A percentile compares a stretch with the other conserved stretches of the same genome.
phyloP scores from a whole-genome alignment of 1,140 invertebrate genomes.

The Drosophila pseudoananassae region DNA sequence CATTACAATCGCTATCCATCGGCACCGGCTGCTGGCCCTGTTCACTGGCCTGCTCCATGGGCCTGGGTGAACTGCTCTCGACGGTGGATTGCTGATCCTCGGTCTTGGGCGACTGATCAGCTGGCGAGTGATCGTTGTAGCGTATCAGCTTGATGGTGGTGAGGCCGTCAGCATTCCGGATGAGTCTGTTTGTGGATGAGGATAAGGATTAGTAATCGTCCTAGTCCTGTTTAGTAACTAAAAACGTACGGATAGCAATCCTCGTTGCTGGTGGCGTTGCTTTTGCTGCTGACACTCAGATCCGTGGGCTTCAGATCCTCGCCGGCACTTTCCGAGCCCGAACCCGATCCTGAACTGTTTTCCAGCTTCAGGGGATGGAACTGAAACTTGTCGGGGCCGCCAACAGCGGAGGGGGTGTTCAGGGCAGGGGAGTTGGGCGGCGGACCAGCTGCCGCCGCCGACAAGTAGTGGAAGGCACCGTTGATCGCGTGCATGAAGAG shows the following conservation, averaged over 20 bases:
- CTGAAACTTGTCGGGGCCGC: constrained; percentile 70
- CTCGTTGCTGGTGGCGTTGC: constrained; percentile 49
- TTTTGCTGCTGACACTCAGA: constrained; percentile 84
- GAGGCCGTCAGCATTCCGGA: constrained; percentile 82
- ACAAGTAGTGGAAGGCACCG: constrained; percentile 80
- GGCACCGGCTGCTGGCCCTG: constrained; percentile 59
- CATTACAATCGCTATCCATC: constrained; percentile 76
- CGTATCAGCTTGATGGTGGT: constrained; percentile 84
- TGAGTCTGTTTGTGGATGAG: constrained; percentile 65
- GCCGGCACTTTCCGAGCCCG: constrained; percentile 53
- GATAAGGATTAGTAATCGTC: constrained; percentile 21
- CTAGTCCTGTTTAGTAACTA: background rate
- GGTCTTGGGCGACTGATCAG: constrained; percentile 54
- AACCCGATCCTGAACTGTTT: constrained; percentile 43
- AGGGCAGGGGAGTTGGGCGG: constrained; percentile 77
- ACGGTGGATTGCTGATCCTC: constrained; percentile 37
- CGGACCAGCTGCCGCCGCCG: constrained; percentile 64
- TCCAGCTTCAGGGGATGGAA: constrained; percentile 80
- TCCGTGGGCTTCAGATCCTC: constrained; percentile 86
- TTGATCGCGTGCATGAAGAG: constrained; percentile 81
- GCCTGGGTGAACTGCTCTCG: constrained; percentile 47
- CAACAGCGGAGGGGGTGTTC: constrained; percentile 44
- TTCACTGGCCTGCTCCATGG: constrained; percentile 63
- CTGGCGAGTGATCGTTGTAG: constrained; percentile 65
- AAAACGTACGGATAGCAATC: constrained; percentile 84